Conservation (phyloP, 1,140 invertebrate species). For the Lanistes nyassanus region DNA sequence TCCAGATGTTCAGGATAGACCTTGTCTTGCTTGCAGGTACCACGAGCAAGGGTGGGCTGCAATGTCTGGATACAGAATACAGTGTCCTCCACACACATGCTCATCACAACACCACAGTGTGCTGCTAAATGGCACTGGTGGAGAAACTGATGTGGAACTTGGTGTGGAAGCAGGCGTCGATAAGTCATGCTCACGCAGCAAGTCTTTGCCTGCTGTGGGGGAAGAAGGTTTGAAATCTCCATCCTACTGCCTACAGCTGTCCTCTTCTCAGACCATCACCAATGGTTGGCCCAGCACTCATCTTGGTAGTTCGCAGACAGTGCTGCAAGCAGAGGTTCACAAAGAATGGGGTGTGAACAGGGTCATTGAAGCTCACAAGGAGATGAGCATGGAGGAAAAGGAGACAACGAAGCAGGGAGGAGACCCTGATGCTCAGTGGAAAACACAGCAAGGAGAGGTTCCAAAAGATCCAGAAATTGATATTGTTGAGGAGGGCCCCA, state of each 20-base stretch:
- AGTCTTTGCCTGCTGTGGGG: slow-evolving; percentile 44
- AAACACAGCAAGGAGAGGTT: not conserved
- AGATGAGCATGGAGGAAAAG: not conserved
- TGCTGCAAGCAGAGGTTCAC: slow-evolving; percentile 59
- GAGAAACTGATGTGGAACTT: slow-evolving; percentile 8
- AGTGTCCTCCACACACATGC: not conserved
- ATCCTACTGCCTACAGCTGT: not conserved
- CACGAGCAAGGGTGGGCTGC: slow-evolving; percentile 19
- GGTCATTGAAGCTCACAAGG: slow-evolving; percentile 25
- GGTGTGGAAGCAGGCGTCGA: not conserved
- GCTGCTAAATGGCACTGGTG: not conserved
- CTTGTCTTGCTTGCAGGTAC: slow-evolving; percentile 26
- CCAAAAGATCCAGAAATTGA: slow-evolving; percentile 2
- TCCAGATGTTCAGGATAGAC: slow-evolving; percentile 1
- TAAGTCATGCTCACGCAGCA: slow-evolving; percentile 33
- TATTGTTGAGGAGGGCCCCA: no score
- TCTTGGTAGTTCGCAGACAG: slow-evolving; percentile 51
- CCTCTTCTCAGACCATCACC: slow-evolving; percentile 9
- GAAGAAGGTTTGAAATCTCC: not conserved
- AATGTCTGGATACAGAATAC: not conserved
- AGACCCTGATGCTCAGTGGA: not conserved
- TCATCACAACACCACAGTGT: not conserved
- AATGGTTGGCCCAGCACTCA: slow-evolving; percentile 10
- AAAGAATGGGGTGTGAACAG: slow-evolving; percentile 52
- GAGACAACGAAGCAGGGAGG: not conserved